Evolutionary conservation across 2,113 vertebrate species (phyloP), one percentile per base, ranked within the genome.

Genomic region (Neolamprologus longior): DNA sequence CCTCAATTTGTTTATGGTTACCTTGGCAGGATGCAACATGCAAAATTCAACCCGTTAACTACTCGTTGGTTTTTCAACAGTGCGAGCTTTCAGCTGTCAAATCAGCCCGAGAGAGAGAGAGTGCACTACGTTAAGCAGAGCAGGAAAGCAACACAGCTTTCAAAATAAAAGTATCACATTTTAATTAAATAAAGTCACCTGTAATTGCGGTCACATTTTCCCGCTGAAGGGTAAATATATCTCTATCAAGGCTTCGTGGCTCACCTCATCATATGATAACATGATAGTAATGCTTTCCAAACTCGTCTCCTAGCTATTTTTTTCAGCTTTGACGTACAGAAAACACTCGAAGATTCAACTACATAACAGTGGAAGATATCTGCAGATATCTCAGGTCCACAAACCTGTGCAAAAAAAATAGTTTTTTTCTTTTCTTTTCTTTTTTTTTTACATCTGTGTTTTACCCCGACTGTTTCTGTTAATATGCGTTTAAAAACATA

Each of bases 91-190:
- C 42, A 19, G 26, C 42, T 50, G 71, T 50, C 42, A 50, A 28
- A 50, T 50, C 0, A 28, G 42, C 71, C 42, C 3, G 1, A 47
- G 6, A 47, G 9, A 24, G 15, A 33, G 14, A 47, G 21, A 17
- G 13, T 26, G 28, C 68, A 47, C 21, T 1, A 17, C 6, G 14
- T 47, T 26, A 76, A 47, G 68, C 19, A 17, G 42, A 50, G 42
- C 1, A 78, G 42, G 71, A 47, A 31, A 28, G 15, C 24, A 0
- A 17, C 24, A 50, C 2, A 2, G 15, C 9, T 0, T 76, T 76
- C 71, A 76, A 76, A 85, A 85, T 87, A 85, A 81, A 85, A 80
- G 24, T 7, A 10, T 84, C 13, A 11, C 19, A 35, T 73, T 45
- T 26, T 19, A 14, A 17, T 24, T 31, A 2, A 57, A 11, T 24